These are phyloP conservation scores for Gastrophryne carolinensis DNA, from an alignment of 2,797 vertebrate genomes.

Conservation along the genomic window DNA sequence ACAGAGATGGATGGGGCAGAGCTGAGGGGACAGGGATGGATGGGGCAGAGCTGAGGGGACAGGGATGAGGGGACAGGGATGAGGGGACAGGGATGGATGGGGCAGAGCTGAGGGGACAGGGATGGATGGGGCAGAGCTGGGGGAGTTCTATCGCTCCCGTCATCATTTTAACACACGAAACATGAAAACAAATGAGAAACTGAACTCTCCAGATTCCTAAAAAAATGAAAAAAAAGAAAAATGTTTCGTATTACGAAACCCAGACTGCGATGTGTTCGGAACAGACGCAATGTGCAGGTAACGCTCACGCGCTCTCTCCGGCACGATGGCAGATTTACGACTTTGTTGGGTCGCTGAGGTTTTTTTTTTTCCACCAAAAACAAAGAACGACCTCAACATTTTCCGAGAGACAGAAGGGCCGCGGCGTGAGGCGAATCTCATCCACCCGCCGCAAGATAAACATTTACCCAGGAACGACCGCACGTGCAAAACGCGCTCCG, in stretches of 20 bases:
- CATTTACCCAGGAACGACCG: slow-evolving; percentile 6
- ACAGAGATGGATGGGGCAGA: too few species aligned
- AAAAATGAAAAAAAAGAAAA: not conserved
- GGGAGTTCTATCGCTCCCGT: too few species aligned
- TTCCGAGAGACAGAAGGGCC: slow-evolving; percentile 1
- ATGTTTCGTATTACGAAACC: not conserved
- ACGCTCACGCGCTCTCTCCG: not conserved
- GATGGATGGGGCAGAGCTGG: too few species aligned
- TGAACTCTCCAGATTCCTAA: not conserved
- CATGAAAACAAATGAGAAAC: not conserved
- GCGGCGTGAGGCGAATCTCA: slow-evolving; percentile 18
- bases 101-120: too few species aligned
- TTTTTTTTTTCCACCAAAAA: slow-evolving; percentile 2
- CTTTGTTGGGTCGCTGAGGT: not conserved
- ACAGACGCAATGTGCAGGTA: not conserved
- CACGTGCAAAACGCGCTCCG: not conserved
- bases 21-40: too few species aligned
- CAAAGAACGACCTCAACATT: slow-evolving; percentile 23
- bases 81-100: too few species aligned
- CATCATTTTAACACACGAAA: not conserved
- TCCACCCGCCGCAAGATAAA: slow-evolving; percentile 14
- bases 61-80: too few species aligned
- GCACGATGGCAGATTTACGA: slow-evolving; percentile 7
- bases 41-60: too few species aligned
- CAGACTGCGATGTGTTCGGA: not conserved